These are phyloP conservation scores for Cottus gobio DNA, from an alignment of 2,113 vertebrate genomes.

Conservation along the genomic window DNA sequence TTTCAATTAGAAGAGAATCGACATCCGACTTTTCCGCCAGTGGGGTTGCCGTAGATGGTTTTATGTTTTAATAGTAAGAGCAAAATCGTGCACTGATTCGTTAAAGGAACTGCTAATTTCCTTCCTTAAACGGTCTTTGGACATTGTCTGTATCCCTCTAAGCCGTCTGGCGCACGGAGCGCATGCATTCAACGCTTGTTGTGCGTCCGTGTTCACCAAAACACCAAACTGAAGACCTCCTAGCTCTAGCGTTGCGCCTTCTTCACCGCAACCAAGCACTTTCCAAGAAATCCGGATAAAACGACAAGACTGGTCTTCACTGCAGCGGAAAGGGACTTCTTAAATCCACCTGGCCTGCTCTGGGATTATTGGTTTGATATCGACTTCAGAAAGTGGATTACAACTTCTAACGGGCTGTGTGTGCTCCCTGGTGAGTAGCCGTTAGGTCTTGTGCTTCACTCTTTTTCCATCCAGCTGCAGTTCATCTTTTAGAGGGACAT, in stretches of 20 bases:
- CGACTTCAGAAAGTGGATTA: conserved; percentile 77
- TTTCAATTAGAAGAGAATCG: conserved; percentile 48
- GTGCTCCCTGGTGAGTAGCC: conserved; percentile 74
- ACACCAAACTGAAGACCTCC: conserved; percentile 49
- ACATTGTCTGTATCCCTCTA: conserved; percentile 75
- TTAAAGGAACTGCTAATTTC: conserved; percentile 80
- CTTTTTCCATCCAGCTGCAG: conserved; percentile 12
- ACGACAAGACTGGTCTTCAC: conserved; percentile 22
- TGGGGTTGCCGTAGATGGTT: conserved; percentile 79
- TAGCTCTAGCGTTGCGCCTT: conserved; percentile 15
- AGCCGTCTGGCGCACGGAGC: conserved; percentile 62
- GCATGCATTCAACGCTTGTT: conserved; percentile 34
- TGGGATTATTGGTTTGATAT: conserved; percentile 77
- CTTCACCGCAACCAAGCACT: conserved; percentile 43
- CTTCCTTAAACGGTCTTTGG: conserved; percentile 79
- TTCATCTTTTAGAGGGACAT: conserved; percentile 8
- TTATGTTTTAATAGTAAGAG: conserved; percentile 78
- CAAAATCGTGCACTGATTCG: conserved; percentile 85
- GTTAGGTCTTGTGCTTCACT: conserved; percentile 11
- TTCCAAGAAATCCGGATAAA: conserved; percentile 51
- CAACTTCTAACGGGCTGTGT: conserved; percentile 50
- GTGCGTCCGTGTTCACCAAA: conserved; percentile 48
- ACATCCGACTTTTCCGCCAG: conserved; percentile 44
- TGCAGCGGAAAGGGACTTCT: conserved; percentile 45
- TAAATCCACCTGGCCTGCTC: conserved; percentile 61